phyloP scores from a whole-genome alignment of 1,140 invertebrate species.

The Lasioglossum baleicum region DNA sequence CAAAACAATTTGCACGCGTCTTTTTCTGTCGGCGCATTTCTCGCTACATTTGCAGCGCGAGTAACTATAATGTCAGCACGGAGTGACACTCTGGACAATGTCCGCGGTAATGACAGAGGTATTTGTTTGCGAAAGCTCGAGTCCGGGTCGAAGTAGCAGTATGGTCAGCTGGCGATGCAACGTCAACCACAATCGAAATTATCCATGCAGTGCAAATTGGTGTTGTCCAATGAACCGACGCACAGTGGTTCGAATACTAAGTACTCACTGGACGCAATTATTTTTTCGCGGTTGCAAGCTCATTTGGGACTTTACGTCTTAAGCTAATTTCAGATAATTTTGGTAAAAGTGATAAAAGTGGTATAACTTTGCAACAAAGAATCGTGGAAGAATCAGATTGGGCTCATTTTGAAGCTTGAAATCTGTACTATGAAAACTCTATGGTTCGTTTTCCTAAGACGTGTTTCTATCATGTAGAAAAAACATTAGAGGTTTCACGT shows the following conservation, averaged over 20 bases:
- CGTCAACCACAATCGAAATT: slow-evolving; percentile 31
- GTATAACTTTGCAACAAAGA: no score
- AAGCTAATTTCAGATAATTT: no score
- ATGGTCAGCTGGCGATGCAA: background rate
- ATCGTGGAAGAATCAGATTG: no score
- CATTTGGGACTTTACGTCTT: no score
- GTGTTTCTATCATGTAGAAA: no score
- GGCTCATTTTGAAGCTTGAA: no score
- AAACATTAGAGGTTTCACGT: no score
- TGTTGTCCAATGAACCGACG: background rate
- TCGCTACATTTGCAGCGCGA: background rate
- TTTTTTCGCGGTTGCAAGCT: background rate
- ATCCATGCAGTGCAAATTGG: slow-evolving; percentile 26
- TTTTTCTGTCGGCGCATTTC: background rate
- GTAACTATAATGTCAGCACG: background rate
- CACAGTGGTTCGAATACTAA: background rate
- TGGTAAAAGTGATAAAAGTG: no score
- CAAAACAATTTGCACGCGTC: background rate
- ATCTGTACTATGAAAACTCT: no score
- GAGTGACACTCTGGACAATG: background rate
- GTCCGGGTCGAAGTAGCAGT: background rate
- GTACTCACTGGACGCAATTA: no score
- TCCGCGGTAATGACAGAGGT: background rate
- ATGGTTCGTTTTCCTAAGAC: no score
- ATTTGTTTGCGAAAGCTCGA: slow-evolving; percentile 4